Conservation (phyloP, 2,797 vertebrate genomes). For the Amazona ochrocephala region DNA sequence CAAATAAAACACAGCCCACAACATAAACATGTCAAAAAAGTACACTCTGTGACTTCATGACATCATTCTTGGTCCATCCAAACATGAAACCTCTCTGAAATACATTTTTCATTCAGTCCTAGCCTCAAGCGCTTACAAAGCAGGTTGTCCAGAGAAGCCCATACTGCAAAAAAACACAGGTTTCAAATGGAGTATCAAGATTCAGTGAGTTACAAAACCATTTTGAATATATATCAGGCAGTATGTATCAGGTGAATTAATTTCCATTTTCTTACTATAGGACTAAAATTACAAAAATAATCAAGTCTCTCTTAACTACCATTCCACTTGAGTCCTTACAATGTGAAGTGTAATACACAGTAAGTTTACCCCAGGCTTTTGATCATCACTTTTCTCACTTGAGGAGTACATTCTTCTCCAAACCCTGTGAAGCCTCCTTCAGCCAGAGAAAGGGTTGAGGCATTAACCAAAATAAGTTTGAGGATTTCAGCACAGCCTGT, state of each 20-base stretch:
- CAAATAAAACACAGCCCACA: background rate
- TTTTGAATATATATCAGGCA: background rate
- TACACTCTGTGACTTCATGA: background rate
- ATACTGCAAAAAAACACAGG: background rate
- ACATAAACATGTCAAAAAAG: background rate
- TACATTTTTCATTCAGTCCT: background rate
- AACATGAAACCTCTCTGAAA: background rate
- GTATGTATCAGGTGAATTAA: background rate
- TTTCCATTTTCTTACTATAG: background rate
- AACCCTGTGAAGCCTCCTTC: background rate
- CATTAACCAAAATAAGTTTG: background rate
- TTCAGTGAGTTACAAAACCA: background rate
- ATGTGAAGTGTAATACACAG: background rate
- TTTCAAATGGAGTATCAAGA: background rate
- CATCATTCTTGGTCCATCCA: background rate
- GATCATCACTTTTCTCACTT: background rate
- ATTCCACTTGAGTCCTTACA: background rate
- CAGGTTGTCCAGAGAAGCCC: background rate
- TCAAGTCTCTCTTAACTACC: background rate
- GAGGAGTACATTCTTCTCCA: background rate
- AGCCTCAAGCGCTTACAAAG: background rate
- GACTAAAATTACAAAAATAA: background rate
- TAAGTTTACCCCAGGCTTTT: background rate
- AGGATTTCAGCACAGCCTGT: background rate
- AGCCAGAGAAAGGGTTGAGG: background rate